Evolutionary conservation across 2,888 invertebrate species (phyloP).

Genomic region (Halictus ligatus): DNA sequence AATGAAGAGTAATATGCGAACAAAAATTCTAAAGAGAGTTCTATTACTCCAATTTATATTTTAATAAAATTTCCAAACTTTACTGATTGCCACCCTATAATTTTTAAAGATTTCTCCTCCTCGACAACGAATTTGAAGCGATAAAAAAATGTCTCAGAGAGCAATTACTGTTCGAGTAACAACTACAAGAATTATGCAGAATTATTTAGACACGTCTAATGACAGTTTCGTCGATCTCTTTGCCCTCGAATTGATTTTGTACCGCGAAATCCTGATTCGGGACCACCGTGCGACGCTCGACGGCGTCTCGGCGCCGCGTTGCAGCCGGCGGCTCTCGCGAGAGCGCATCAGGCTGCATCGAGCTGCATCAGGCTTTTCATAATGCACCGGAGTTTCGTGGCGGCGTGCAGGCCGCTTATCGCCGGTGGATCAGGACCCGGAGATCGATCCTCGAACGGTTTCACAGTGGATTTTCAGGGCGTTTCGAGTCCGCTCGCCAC

Average conservation of each 20-base stretch:
- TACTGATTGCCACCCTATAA: too few species aligned
- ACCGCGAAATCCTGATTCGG: background rate
- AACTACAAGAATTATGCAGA: too few species aligned
- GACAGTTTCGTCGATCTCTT: background rate
- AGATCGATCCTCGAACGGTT: slow-evolving; percentile 62
- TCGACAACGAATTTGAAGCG: too few species aligned
- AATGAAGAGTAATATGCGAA: too few species aligned
- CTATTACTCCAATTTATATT: too few species aligned
- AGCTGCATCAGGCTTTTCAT: slow-evolving; percentile 27
- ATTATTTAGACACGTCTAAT: too few species aligned
- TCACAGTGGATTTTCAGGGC: slow-evolving; percentile 71
- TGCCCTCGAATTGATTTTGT: background rate
- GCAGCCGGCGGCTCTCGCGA: slow-evolving; percentile 46
- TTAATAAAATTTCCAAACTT: too few species aligned
- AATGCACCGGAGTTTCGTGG: slow-evolving; percentile 48
- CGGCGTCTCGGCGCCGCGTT: background rate
- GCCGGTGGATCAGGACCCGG: slow-evolving; percentile 40
- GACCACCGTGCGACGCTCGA: background rate
- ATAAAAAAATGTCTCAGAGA: too few species aligned
- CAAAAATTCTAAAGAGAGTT: too few species aligned
- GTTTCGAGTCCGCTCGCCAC: slow-evolving; percentile 59
- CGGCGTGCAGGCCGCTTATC: slow-evolving; percentile 40
- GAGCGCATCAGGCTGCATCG: background rate
- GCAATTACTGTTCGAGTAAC: too few species aligned
- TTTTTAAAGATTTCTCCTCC: too few species aligned